These are phyloP conservation scores for Manduca sexta DNA, from an alignment of 1,140 invertebrate species.

Conservation along the genomic window DNA sequence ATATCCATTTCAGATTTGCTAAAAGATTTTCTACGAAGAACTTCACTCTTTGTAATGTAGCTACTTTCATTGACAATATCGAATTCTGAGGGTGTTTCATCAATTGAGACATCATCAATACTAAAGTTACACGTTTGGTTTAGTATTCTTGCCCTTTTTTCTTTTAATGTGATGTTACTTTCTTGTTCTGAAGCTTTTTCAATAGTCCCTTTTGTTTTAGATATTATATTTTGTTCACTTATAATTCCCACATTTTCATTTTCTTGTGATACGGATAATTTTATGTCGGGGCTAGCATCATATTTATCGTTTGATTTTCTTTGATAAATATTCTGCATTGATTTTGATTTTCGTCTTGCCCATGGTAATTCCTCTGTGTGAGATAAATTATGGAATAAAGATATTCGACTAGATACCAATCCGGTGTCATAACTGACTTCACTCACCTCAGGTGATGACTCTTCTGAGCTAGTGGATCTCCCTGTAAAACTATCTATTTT, in stretches of 20 bases:
- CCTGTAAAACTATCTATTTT: slow-evolving; percentile 64
- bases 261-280: neutral
- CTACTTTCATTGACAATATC: slow-evolving; percentile 9
- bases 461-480: slow-evolving; percentile 31
- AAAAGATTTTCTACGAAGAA: slow-evolving; percentile 31
- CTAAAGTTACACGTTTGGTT: slow-evolving; percentile 19
- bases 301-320: slow-evolving; percentile 22
- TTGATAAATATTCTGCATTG: slow-evolving; percentile 42
- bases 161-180: slow-evolving; percentile 7
- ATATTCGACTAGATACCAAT: slow-evolving; percentile 65
- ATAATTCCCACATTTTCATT: neutral
- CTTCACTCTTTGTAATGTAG: slow-evolving; percentile 14
- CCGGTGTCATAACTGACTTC: slow-evolving; percentile 44
- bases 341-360: slow-evolving; percentile 37
- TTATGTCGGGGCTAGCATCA: neutral
- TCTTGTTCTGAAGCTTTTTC: neutral
- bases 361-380: slow-evolving; percentile 44
- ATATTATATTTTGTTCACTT: neutral
- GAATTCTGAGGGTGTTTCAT: slow-evolving; percentile 8
- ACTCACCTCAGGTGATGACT: slow-evolving; percentile 20
- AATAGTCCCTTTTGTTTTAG: neutral
- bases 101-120: slow-evolving; percentile 22
- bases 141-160: slow-evolving; percentile 23
- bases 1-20: slow-evolving; percentile 69
- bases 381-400: slow-evolving; percentile 56